phyloP scores from a whole-genome alignment of 2,888 invertebrate species.

The Callyntrura guangdongensis region DNA sequence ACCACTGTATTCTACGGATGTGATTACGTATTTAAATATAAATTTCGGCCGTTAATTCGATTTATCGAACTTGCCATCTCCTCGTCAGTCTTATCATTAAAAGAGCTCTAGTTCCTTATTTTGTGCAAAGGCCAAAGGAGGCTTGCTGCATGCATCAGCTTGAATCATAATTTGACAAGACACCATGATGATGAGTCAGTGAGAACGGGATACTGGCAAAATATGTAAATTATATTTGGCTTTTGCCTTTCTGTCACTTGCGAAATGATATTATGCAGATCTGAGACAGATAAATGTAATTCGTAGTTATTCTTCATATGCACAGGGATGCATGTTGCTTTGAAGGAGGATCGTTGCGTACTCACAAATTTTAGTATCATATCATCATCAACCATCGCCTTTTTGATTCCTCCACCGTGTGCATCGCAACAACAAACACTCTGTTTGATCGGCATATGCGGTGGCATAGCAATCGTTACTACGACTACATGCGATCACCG shows the following conservation, averaged over 20 bases:
- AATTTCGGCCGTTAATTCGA: no score
- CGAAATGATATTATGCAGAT: conserved; percentile 49
- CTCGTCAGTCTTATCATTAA: neutral
- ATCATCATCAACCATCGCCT: neutral
- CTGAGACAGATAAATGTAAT: conserved; percentile 25
- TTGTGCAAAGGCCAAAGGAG: neutral
- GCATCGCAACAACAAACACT: neutral
- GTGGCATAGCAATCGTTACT: neutral
- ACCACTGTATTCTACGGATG: no score
- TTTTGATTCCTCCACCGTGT: neutral
- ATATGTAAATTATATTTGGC: conserved; percentile 42
- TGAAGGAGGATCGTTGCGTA: neutral
- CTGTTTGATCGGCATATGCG: no score
- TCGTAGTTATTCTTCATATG: conserved; percentile 6
- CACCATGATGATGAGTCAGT: neutral
- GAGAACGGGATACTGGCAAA: conserved; percentile 9
- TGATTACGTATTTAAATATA: no score
- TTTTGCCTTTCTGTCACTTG: conserved; percentile 30
- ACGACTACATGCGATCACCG: neutral
- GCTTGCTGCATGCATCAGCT: neutral
- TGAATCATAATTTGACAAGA: conserved; percentile 22
- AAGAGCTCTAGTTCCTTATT: neutral
- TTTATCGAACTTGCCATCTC: no score
- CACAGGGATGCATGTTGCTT: neutral
- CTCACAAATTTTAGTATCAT: neutral